Evolutionary conservation across 2,113 vertebrate genomes (phyloP), one percentile per base, ranked within the genome.

Genomic region (Solea solea): DNA sequence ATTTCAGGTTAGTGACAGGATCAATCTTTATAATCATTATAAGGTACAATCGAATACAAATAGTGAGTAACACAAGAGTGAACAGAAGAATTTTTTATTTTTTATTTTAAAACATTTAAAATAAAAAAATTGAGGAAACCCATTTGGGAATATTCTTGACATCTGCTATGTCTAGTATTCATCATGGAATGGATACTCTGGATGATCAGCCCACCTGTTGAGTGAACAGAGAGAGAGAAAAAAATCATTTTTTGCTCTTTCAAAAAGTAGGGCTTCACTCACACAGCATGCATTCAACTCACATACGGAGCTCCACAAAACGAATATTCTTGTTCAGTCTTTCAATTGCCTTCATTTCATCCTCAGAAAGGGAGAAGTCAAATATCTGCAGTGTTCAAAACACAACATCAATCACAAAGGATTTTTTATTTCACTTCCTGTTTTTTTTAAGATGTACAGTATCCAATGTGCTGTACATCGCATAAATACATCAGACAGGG

Each of bases 251-350:
- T 40, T 14, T 3, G 8, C 54, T 59, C 40, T 59, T 39, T 4
- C 15, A 0, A 54, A 0, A 16, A 50, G 13, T 2, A 51, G 14
- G 57, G 44, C 8, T 25, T 56, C 0, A 34, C 14, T 53, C 0
- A 50, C 28, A 48, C 7, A 58, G 12, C 11, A 2, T 46, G 14
- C 1, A 13, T 15, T n/a, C n/a, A 8, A 95, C 97, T 96, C 90
- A 97, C 97, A 95, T 95, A 75, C 93, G 77, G 70, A 97, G 28
- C 49, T 95, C 92, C 88, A 98, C 96, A 2, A 95, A 97, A 62
- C 97, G 95, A 71, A 94, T 62, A 0, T 95, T 94, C 91, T 94
- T 98, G 89, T 98, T 96, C 78, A 98, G 70, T 1, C 88, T 91
- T 83, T 95, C 95, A 16, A 98, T 92, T 8, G 86, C 86, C 72